Conservation (phyloP, 2,888 invertebrate species). For the Acanthosepion esculentum region DNA sequence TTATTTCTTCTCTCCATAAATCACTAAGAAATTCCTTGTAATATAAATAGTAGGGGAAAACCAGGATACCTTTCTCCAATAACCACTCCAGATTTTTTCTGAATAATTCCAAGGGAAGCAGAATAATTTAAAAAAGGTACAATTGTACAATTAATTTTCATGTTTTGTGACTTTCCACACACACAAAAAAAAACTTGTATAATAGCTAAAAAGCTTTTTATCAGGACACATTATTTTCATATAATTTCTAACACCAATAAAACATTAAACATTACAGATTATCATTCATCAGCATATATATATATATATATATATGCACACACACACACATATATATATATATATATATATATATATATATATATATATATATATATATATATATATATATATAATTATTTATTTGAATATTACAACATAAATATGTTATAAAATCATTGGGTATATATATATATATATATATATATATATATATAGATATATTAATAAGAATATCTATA, state of each 20-base stretch:
- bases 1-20: not conserved
- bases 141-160: slow-evolving; percentile 6
- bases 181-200: not conserved
- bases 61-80: not conserved
- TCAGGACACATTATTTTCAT: not conserved
- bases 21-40: not conserved
- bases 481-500: not conserved
- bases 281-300: slow-evolving; percentile 37
- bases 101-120: not conserved
- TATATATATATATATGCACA: slow-evolving; percentile 38
- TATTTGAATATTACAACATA: too few species aligned
- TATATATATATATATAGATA: slow-evolving; percentile 47
- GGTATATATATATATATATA: slow-evolving; percentile 48
- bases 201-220: not conserved
- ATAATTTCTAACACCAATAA: too few species aligned
- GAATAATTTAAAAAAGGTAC: not conserved
- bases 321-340: slow-evolving; percentile 46
- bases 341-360: slow-evolving; percentile 48
- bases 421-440: too few species aligned
- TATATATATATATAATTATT: too few species aligned
- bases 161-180: not conserved
- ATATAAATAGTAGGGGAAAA: not conserved
- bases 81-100: not conserved
- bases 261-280: too few species aligned
- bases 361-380: too few species aligned